phyloP scores from a whole-genome alignment of 2,113 vertebrate species.

The Centrocercus urophasianus region DNA sequence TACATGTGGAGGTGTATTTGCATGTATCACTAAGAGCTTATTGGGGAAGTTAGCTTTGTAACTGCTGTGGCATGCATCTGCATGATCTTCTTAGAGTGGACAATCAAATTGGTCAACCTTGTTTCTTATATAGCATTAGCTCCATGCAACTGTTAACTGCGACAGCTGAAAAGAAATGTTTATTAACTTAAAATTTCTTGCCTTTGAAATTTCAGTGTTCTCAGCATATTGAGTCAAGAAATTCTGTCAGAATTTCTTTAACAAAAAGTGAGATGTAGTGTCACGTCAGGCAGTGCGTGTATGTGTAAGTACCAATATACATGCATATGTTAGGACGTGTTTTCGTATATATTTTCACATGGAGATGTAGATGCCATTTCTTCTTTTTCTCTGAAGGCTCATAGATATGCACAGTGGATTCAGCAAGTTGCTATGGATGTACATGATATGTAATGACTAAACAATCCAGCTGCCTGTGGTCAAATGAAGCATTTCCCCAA shows the following conservation, averaged over 20 bases:
- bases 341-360: background rate
- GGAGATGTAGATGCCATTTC: background rate
- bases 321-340: background rate
- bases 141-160: background rate
- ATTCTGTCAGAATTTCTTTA: background rate
- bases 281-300: background rate
- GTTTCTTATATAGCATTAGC: background rate
- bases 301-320: background rate
- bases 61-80: background rate
- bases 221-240: background rate
- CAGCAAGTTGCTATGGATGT: constrained; percentile 12
- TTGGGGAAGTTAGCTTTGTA: background rate
- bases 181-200: background rate
- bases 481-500: constrained; percentile 23
- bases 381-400: background rate
- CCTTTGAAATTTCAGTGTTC: background rate
- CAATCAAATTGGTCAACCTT: background rate
- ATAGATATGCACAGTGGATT: background rate
- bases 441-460: constrained; percentile 14
- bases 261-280: background rate
- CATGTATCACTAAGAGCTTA: background rate
- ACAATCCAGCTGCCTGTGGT: constrained; percentile 11
- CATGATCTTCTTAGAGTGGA: background rate
- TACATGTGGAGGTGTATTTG: background rate
- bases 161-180: background rate